These are phyloP conservation scores for Drosophila fulvimacula DNA, from an alignment of 2,888 invertebrate species.

Conservation along the genomic window DNA sequence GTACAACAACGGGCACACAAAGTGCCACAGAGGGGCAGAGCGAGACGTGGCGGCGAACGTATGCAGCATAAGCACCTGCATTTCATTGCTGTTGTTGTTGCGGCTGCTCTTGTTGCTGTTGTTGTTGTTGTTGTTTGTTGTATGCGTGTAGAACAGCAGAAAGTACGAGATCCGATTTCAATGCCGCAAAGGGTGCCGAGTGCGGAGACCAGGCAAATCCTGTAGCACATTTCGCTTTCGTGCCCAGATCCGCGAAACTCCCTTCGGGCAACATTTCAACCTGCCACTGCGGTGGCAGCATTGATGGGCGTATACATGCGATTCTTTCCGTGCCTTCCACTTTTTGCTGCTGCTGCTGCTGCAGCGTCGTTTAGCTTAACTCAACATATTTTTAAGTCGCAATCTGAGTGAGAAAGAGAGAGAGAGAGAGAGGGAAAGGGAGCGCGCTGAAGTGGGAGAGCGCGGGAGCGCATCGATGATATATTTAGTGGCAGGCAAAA, in stretches of 20 bases:
- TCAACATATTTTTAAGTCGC: constrained; percentile 75
- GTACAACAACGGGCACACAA: constrained; percentile 74
- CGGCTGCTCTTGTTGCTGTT: constrained; percentile 31
- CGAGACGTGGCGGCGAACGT: constrained; percentile 17
- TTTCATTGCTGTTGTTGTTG: constrained; percentile 37
- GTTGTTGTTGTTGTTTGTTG: constrained; percentile 65
- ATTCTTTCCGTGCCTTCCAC: constrained; percentile 77
- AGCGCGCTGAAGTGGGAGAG: neutral
- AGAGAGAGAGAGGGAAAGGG: neutral
- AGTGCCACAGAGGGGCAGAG: constrained; percentile 43
- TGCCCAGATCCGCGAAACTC: constrained; percentile 60
- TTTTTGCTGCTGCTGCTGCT: constrained; percentile 37
- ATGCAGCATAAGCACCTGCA: constrained; percentile 69
- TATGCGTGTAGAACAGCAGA: constrained; percentile 80
- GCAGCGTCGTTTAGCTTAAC: constrained; percentile 76
- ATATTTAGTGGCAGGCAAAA: constrained; percentile 78
- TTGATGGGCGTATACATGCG: constrained; percentile 82
- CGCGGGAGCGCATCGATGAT: constrained; percentile 72
- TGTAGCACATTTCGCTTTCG: constrained; percentile 80
- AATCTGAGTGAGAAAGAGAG: constrained; percentile 33
- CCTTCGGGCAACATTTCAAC: constrained; percentile 77
- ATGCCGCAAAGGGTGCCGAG: constrained; percentile 59
- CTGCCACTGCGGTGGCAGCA: constrained; percentile 81
- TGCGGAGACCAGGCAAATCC: constrained; percentile 36
- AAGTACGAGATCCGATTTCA: constrained; percentile 80